phyloP scores from a whole-genome alignment of 2,797 vertebrate species.

The Schizopygopsis malacanthus region DNA sequence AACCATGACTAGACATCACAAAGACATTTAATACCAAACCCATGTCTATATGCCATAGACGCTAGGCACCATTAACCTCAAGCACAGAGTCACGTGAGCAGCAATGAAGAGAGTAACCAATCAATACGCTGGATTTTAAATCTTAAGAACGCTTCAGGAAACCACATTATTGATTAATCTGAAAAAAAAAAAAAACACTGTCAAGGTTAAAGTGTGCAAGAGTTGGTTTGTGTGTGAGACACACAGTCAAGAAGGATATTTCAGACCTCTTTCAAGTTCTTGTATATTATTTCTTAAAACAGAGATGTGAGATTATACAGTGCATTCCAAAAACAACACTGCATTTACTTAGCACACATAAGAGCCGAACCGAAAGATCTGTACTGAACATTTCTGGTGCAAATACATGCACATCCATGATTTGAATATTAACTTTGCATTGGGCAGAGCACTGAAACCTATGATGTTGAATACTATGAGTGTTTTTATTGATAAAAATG shows the following conservation, averaged over 20 bases:
- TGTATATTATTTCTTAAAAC: background rate
- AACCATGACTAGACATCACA: constrained; percentile 6
- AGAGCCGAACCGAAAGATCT: no score
- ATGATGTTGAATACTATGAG: no score
- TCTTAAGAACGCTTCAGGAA: constrained; percentile 18
- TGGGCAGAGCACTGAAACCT: no score
- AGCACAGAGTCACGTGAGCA: constrained; percentile 36
- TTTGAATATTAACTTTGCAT: no score
- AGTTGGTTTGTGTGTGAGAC: background rate
- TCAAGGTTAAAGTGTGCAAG: constrained; percentile 46
- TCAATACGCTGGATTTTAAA: constrained; percentile 24
- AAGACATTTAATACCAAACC: constrained; percentile 11
- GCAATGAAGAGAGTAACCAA: constrained; percentile 27
- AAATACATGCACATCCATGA: no score
- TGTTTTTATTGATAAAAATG: no score
- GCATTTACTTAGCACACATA: no score
- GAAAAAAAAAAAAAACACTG: background rate
- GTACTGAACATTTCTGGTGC: no score
- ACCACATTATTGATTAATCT: constrained; percentile 51
- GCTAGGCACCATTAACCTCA: constrained; percentile 28
- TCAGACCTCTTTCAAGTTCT: background rate
- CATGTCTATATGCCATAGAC: constrained; percentile 14
- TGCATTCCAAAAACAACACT: no score
- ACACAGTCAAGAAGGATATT: background rate
- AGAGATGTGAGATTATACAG: no score